These are phyloP conservation scores for Pseudomyrmex cubaensis DNA, from an alignment of 1,140 invertebrate species.

Conservation along the genomic window DNA sequence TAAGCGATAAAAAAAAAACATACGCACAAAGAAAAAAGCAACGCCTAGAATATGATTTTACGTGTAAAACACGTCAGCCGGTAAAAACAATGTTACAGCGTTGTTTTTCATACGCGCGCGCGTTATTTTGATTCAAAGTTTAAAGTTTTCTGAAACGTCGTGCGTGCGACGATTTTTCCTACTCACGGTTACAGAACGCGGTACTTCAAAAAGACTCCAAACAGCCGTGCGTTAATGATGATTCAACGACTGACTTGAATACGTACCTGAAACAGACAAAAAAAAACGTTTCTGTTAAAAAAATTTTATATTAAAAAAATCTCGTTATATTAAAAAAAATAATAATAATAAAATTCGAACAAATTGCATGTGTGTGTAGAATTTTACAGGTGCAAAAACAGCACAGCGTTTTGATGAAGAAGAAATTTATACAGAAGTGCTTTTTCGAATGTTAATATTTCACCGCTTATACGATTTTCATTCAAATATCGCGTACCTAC, in stretches of 20 bases:
- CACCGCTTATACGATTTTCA: background rate
- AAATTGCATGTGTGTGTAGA: too few species aligned
- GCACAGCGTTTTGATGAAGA: background rate
- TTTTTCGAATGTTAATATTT: background rate
- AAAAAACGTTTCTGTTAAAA: background rate
- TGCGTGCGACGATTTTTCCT: too few species aligned
- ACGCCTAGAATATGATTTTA: background rate
- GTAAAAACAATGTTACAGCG: too few species aligned
- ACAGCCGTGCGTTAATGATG: background rate
- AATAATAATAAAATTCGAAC: too few species aligned
- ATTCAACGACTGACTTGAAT: background rate
- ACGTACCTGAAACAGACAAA: constrained; percentile 75
- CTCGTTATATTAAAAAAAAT: too few species aligned
- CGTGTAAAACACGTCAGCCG: too few species aligned
- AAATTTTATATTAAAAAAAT: too few species aligned
- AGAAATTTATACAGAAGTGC: background rate
- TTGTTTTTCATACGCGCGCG: too few species aligned
- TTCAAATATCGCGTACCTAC: background rate
- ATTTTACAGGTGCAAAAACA: background rate
- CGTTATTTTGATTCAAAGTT: too few species aligned
- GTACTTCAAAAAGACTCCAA: background rate
- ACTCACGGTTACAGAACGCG: constrained; percentile 37
- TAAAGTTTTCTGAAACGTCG: too few species aligned
- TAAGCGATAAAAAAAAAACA: background rate
- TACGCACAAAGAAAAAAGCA: background rate